Percentiles rank a stretch among this genome's conserved stretches.
phyloP scores from a whole-genome alignment of 1,140 invertebrate species.

The Meloidogyne exigua region DNA sequence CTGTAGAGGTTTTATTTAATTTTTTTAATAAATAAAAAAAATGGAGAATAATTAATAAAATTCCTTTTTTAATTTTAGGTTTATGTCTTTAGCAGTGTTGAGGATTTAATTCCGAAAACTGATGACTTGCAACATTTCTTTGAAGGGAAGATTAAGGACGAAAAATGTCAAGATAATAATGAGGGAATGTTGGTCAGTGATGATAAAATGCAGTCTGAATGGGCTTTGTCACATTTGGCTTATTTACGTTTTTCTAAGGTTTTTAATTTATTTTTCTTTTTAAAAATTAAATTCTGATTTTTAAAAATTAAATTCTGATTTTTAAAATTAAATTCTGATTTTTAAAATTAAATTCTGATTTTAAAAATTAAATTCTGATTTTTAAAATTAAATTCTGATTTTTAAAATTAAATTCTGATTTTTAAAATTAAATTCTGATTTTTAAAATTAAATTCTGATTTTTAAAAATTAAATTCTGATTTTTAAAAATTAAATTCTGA shows the following conservation, averaged over 20 bases:
- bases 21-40: too few species aligned
- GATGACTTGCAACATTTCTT: not conserved
- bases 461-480: too few species aligned
- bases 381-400: too few species aligned
- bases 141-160: not conserved
- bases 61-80: conserved; percentile 24
- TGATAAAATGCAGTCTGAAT: conserved; percentile 37
- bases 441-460: too few species aligned
- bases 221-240: conserved; percentile 52
- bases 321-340: too few species aligned
- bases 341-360: too few species aligned
- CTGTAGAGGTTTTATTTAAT: not conserved
- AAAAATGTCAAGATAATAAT: not conserved
- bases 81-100: conserved; percentile 56
- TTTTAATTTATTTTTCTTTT: not conserved
- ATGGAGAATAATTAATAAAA: not conserved
- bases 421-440: too few species aligned
- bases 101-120: conserved; percentile 38
- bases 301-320: too few species aligned
- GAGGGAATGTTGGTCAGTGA: conserved; percentile 28
- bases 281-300: too few species aligned
- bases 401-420: too few species aligned
- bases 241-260: conserved; percentile 51
- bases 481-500: too few species aligned
- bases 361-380: too few species aligned